These are phyloP conservation scores for Lemur catta DNA, from an alignment of 2,797 vertebrate genomes.

Conservation along the genomic window DNA sequence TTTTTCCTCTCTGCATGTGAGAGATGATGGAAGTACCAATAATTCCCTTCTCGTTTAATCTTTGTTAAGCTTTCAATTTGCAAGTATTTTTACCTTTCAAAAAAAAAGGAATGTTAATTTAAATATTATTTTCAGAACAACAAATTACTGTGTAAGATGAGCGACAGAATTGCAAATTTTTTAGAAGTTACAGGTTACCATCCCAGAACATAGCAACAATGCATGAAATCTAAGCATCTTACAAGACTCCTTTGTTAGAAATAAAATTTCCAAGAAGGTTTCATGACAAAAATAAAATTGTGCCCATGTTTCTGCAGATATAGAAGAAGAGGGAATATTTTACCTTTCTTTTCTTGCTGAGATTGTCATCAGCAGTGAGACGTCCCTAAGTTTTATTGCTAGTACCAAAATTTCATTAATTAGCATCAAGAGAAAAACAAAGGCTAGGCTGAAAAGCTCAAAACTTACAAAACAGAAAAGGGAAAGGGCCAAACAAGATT, in stretches of 20 bases:
- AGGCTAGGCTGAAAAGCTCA: conserved; percentile 43
- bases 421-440: conserved; percentile 64
- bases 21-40: neutral
- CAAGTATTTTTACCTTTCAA: conserved; percentile 28
- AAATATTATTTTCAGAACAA: conserved; percentile 49
- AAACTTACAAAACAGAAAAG: conserved; percentile 37
- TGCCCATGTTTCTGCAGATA: conserved; percentile 12
- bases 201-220: neutral
- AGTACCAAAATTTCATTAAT: conserved; percentile 51
- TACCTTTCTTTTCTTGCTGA: conserved; percentile 44
- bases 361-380: conserved; percentile 50
- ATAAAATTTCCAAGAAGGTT: conserved; percentile 57
- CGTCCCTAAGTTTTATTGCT: conserved; percentile 40
- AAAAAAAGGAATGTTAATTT: neutral
- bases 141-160: conserved; percentile 29
- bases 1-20: neutral
- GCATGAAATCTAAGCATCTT: neutral
- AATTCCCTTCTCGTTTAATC: neutral
- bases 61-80: conserved; percentile 23
- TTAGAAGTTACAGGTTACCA: neutral
- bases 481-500: neutral
- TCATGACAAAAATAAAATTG: conserved; percentile 55
- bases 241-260: conserved; percentile 48
- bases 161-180: neutral
- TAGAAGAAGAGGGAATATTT: conserved; percentile 41